Evolutionary conservation across 1,140 invertebrate genomes (phyloP), one percentile per base, ranked within the genome.

Genomic region (Cherax destructor): DNA sequence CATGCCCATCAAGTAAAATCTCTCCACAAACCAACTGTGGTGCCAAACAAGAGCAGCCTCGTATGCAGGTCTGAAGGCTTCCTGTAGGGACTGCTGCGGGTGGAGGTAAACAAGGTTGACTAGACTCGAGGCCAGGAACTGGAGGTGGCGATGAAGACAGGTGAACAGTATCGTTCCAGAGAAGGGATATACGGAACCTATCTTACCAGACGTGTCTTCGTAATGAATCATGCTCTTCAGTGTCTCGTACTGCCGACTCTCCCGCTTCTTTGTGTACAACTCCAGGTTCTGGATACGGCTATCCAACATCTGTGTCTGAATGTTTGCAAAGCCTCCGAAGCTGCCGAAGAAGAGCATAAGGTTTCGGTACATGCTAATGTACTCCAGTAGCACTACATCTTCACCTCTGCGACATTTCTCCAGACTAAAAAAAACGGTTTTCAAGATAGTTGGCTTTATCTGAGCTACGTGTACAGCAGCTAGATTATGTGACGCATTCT

Each of bases 101-200:
- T 76, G 49, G 0, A 89, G 61, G n/a, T 79, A 9, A 16, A 90
- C 13, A 24, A 77, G 59, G 41, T 76, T 77, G 4, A 41, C 30
- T 2, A 90, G 21, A 13, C 69, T 30, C 13, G 52, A 50, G 7
- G 72, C 41, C n/a, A 90, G 69, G 10, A 83, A 90, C 81, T 90
- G 88, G n/a, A 90, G 81, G 74, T 90, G 88, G 18, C 88, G 88
- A n/a, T 90, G 81, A 47, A 90, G 88, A 78, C 81, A 84, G 4
- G 88, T 90, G 30, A 84, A 90, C 10, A 84, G 2, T 41, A 84
- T 84, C 4, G 88, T 84, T 16, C 80, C 88, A 10, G 88, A 90
- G 72, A 90, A 83, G 9, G 88, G 88, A 77, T 18, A 10, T 4
- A 47, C 56, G 7, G n/a, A 16, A 3, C 56, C 24, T 11, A 90